Conservation (phyloP, 1,140 invertebrate species). For the Limonius californicus region DNA sequence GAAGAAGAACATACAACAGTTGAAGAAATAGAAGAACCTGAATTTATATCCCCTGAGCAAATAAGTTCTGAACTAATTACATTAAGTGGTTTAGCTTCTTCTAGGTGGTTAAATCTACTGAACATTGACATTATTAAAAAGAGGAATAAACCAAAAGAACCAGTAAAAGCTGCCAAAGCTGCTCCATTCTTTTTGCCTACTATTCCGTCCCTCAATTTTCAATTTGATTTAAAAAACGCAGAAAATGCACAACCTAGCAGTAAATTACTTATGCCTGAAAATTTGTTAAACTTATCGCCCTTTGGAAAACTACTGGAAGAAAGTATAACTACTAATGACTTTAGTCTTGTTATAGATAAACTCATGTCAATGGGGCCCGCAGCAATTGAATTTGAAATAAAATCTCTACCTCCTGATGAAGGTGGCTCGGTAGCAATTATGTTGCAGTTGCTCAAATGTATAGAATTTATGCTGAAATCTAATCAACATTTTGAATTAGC, state of each 20-base stretch:
- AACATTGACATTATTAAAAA: constrained; percentile 86
- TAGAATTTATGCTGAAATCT: constrained; percentile 67
- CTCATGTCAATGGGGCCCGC: constrained; percentile 83
- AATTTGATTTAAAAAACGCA: constrained; percentile 69
- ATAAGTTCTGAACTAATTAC: constrained; percentile 80
- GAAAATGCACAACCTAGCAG: constrained; percentile 46
- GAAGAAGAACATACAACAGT: constrained; percentile 40
- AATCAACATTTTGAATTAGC: constrained; percentile 88
- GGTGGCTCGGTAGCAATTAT: constrained; percentile 67
- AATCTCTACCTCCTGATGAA: constrained; percentile 67
- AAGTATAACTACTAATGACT: constrained; percentile 50
- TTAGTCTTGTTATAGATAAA: constrained; percentile 59
- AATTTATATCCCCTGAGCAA: constrained; percentile 77
- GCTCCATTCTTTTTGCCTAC: constrained; percentile 96
- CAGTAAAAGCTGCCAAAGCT: constrained; percentile 73
- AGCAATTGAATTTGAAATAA: constrained; percentile 86
- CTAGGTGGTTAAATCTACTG: constrained; percentile 90
- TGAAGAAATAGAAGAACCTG: constrained; percentile 45
- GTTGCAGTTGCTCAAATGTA: constrained; percentile 74
- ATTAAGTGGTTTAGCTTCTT: constrained; percentile 77
- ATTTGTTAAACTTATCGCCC: constrained; percentile 59
- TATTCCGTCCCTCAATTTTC: constrained; percentile 73
- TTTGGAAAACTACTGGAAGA: constrained; percentile 62
- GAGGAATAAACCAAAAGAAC: constrained; percentile 86
- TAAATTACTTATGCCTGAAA: constrained; percentile 53